Base-by-base conservation (phyloP, 2,113 vertebrate species). In the Jaculus jaculus region DNA sequence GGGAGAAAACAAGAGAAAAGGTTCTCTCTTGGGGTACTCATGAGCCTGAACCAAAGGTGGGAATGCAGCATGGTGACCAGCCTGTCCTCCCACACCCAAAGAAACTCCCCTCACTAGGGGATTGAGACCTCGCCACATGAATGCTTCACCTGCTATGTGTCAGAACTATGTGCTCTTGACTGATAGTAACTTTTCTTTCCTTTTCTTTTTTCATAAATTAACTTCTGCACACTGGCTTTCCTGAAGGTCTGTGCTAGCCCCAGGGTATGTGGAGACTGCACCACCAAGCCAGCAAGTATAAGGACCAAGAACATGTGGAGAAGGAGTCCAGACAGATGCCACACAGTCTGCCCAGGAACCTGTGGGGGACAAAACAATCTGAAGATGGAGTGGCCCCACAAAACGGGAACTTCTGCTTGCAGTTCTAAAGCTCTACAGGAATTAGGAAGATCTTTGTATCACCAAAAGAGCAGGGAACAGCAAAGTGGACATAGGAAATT, bases 171-270 rank as follows among this genome's bases (percentile, higher is more conserved):
- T 32, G 30, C n/a, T 71, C 81, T 78, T 17, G 15, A 30, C 30
- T 47, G 42, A 47, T 47, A n/a, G n/a, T n/a, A 47, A 47, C 5
- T 92, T 21, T 42, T 28, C 2, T 63, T 39, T 32, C 24, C 34
- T 66, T 74, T 78, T 39, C 28, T 51, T 34, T 84, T 42, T 37
- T 37, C 79, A 15, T 60, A 68, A 66, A 87, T 32, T 28, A 12
- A 28, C 81, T 78, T 87, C 72, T 75, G 79, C 9, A 13, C 28
- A 26, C 5, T 71, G 81, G 69, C 87, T 92, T 82, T 82, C 60
- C 84, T 26, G 37, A 84, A 95, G 92, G 82, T 83, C 83, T 65
- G 18, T 63, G 42, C 9, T 23, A 87, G 85, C 58, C 79, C 75
- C 3, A 3, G 74, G 73, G 63, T 79, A 77, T 73, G 26, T 3